Evolutionary conservation across 2,113 vertebrate species (phyloP).

Genomic region (Pachycephala philippinensis): DNA sequence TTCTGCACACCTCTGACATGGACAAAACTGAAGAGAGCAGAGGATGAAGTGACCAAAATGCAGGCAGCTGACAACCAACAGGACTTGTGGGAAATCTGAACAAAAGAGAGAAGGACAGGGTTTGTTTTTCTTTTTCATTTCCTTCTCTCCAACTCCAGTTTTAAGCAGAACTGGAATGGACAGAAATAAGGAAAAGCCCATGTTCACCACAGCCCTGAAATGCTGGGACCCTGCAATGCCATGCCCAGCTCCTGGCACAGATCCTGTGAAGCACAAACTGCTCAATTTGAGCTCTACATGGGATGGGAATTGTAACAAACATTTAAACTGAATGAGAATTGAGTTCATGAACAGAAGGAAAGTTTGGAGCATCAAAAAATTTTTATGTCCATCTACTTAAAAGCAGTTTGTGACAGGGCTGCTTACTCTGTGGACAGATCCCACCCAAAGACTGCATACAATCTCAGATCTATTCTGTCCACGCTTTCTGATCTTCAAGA

Average conservation of each 20-base stretch:
- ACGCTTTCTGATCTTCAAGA: not conserved
- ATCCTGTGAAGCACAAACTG: not conserved
- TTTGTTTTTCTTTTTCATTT: not conserved
- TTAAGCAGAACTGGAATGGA: not conserved
- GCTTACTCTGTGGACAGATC: not conserved
- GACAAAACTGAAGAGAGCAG: not conserved
- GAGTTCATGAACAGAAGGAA: not conserved
- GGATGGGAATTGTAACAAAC: not conserved
- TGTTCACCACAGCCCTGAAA: not conserved
- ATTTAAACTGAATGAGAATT: not conserved
- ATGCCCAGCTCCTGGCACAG: not conserved
- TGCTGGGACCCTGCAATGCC: not conserved
- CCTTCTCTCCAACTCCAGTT: not conserved
- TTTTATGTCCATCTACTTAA: not conserved
- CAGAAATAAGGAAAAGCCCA: not conserved
- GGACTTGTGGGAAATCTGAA: not conserved
- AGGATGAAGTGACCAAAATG: not conserved
- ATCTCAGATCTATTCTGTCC: not conserved
- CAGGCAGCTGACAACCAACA: not conserved
- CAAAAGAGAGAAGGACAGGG: not conserved
- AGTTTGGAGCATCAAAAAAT: not conserved
- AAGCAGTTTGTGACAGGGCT: not conserved
- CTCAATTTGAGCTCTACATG: not conserved
- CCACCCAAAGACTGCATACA: not conserved
- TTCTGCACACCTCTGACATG: accelerated